These are phyloP conservation scores for Drosophila nikananu DNA, from an alignment of 1,140 invertebrate species.

Conservation along the genomic window DNA sequence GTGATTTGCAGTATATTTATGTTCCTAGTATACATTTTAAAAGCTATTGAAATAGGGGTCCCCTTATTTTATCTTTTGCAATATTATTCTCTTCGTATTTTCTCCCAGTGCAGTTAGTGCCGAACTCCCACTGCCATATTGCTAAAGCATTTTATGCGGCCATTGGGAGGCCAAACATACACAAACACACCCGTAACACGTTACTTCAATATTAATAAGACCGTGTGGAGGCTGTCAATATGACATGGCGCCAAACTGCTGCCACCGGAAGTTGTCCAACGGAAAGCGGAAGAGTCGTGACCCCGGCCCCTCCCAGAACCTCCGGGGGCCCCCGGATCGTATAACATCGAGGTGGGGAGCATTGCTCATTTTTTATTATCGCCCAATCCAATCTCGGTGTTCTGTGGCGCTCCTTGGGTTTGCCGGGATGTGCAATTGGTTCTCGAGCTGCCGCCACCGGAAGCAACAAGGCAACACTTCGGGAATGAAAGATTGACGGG, in stretches of 20 bases:
- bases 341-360: slow-evolving; percentile 40
- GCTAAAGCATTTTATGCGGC: slow-evolving; percentile 67
- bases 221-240: slow-evolving; percentile 67
- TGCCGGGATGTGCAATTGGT: slow-evolving; percentile 58
- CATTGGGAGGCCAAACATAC: slow-evolving; percentile 55
- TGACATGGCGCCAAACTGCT: slow-evolving; percentile 58
- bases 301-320: not conserved
- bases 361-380: slow-evolving; percentile 66
- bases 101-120: slow-evolving; percentile 7
- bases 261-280: slow-evolving; percentile 61
- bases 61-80: not conserved
- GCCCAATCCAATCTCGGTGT: slow-evolving; percentile 67
- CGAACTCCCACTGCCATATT: slow-evolving; percentile 12
- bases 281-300: slow-evolving; percentile 35
- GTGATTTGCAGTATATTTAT: no score
- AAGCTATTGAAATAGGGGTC: not conserved
- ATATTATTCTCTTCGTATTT: not conserved
- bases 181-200: slow-evolving; percentile 45
- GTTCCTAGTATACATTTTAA: not conserved
- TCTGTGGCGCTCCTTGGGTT: not conserved
- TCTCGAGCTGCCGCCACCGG: slow-evolving; percentile 58
- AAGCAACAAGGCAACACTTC: slow-evolving; percentile 73
- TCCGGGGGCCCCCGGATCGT: slow-evolving; percentile 9
- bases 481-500: slow-evolving; percentile 59
- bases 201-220: slow-evolving; percentile 80